These are phyloP conservation scores for Cairina moschata DNA, from an alignment of 2,113 vertebrate genomes.

Conservation along the genomic window DNA sequence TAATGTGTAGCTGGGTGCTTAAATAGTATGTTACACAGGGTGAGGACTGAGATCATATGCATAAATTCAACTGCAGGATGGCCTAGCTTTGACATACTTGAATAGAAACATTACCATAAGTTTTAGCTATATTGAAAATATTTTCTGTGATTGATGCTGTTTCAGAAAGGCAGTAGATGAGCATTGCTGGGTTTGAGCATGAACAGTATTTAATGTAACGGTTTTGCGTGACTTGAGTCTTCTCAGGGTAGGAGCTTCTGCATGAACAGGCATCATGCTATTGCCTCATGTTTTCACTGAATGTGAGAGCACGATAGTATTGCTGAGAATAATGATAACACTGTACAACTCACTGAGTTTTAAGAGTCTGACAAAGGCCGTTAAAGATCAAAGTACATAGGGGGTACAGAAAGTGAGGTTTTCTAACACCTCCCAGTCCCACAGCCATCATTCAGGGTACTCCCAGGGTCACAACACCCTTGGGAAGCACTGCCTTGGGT, in stretches of 20 bases:
- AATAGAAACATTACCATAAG: neutral
- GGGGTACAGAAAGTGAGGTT: accelerated
- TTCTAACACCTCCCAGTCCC: neutral
- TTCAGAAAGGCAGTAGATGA: neutral
- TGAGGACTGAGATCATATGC: neutral
- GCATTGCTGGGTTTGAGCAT: neutral
- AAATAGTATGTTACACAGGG: neutral
- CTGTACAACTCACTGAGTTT: neutral
- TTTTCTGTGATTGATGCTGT: neutral
- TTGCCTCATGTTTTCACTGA: neutral
- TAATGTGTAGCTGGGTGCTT: neutral
- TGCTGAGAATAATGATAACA: neutral
- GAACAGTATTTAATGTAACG: neutral
- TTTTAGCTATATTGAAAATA: neutral
- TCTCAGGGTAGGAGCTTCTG: neutral
- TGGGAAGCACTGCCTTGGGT: neutral
- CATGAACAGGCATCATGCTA: neutral
- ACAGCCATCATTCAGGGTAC: neutral
- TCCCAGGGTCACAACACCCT: neutral
- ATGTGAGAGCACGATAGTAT: neutral
- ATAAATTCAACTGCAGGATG: neutral
- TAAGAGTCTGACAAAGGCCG: neutral
- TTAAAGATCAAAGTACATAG: neutral
- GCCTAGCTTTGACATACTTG: neutral
- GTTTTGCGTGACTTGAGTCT: neutral